These are phyloP conservation scores for Trialeurodes vaporariorum DNA, from an alignment of 1,140 invertebrate species.

Conservation along the genomic window DNA sequence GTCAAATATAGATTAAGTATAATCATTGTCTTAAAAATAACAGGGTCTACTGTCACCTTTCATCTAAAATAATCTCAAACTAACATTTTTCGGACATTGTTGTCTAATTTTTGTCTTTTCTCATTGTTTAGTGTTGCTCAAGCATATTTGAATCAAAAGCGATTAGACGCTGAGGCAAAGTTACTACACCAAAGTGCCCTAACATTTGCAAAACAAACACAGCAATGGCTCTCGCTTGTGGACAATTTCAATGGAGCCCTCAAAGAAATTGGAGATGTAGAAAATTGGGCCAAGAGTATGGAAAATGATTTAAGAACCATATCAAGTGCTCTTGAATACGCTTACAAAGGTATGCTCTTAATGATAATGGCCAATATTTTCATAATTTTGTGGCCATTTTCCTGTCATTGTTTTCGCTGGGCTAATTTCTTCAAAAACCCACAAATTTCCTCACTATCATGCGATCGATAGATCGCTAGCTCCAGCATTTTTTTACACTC, in stretches of 20 bases:
- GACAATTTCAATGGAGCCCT: slow-evolving; percentile 91
- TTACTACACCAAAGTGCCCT: slow-evolving; percentile 87
- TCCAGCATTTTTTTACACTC: too few relatives aligned
- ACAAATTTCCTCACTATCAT: too few relatives aligned
- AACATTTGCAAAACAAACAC: slow-evolving; percentile 91
- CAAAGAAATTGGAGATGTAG: slow-evolving; percentile 97
- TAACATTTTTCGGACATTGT: neutral
- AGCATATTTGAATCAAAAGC: slow-evolving; percentile 96
- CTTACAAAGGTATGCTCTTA: slow-evolving; percentile 62
- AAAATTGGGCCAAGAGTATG: slow-evolving; percentile 96
- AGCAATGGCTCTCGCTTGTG: slow-evolving; percentile 88
- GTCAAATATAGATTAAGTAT: too few relatives aligned
- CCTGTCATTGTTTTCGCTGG: too few relatives aligned
- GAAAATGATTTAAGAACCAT: slow-evolving; percentile 92
- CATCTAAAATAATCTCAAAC: neutral
- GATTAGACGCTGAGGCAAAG: slow-evolving; percentile 92
- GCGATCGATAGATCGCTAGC: too few relatives aligned
- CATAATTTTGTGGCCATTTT: too few relatives aligned
- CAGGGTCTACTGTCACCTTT: too few relatives aligned
- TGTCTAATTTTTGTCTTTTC: slow-evolving; percentile 7
- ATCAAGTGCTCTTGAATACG: slow-evolving; percentile 84
- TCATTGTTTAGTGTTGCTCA: slow-evolving; percentile 66
- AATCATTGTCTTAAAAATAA: too few relatives aligned
- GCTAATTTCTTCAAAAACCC: too few relatives aligned
- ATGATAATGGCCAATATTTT: too few relatives aligned